Percentiles rank a stretch among this genome's conserved stretches.
These are phyloP conservation scores for Sylvilagus bachmani DNA, from an alignment of 2,113 vertebrate genomes.

Conservation along the genomic window DNA sequence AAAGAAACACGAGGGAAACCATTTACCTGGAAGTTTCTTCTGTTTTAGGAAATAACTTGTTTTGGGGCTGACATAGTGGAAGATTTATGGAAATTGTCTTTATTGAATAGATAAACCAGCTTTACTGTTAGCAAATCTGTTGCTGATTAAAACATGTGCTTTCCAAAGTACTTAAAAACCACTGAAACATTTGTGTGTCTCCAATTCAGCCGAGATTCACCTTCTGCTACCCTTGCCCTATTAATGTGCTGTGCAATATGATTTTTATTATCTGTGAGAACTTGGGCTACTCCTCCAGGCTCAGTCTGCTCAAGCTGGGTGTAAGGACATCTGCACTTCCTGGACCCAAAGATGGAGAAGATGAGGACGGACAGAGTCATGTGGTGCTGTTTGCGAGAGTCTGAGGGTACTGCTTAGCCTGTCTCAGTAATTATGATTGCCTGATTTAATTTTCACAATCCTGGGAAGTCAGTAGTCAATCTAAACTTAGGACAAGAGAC, in stretches of 20 bases:
- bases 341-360: rapidly evolving
- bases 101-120: neutral
- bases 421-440: neutral
- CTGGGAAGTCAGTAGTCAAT: neutral
- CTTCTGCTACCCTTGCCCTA: neutral
- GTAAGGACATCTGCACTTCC: neutral
- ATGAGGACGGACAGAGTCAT: too few species aligned
- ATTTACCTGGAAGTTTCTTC: neutral
- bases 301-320: neutral
- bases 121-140: conserved; percentile 35
- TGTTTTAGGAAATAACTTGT: conserved; percentile 54
- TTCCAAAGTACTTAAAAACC: conserved; percentile 54
- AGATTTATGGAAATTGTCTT: neutral
- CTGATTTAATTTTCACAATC: neutral
- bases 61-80: neutral
- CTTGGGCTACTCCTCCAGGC: neutral
- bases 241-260: neutral
- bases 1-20: conserved; percentile 17
- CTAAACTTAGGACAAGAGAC: neutral
- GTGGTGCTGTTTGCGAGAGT: neutral
- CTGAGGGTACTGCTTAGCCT: rapidly evolving
- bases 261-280: conserved; percentile 48
- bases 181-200: conserved; percentile 13
- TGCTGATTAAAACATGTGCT: conserved; percentile 15
- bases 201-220: neutral